Conservation (phyloP, 2,888 invertebrate genomes). For the Nemotelus nigrinus region DNA sequence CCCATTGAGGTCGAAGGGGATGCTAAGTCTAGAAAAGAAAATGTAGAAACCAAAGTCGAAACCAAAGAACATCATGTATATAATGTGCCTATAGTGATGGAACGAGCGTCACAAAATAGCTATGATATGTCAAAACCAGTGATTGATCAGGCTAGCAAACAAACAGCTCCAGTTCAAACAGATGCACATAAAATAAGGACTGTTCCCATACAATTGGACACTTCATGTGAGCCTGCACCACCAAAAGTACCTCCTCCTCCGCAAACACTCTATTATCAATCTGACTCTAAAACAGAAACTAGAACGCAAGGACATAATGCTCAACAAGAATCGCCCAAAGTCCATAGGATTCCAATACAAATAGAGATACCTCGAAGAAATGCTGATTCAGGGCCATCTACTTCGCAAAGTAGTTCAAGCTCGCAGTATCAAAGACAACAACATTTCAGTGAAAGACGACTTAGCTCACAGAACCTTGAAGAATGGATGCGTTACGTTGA, state of each 20-base stretch:
- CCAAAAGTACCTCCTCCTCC: background rate
- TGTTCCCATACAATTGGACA: constrained; percentile 29
- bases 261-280: no score
- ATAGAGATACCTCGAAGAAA: background rate
- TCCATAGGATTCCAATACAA: constrained; percentile 26
- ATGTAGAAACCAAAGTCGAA: background rate
- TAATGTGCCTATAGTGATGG: constrained; percentile 27
- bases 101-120: constrained; percentile 8
- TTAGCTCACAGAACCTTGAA: constrained; percentile 62
- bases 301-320: no score
- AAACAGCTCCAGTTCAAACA: background rate
- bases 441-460: constrained; percentile 52
- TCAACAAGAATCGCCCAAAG: background rate
- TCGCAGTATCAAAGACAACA: constrained; percentile 15
- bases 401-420: background rate
- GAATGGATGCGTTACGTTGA: constrained; percentile 65
- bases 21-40: background rate
- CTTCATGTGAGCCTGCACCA: constrained; percentile 4
- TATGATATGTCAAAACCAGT: constrained; percentile 16
- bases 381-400: background rate
- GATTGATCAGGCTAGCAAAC: constrained; percentile 6
- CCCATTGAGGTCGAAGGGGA: constrained; percentile 40
- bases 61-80: constrained; percentile 19
- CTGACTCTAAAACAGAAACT: no score
- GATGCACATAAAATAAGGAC: constrained; percentile 14